Base-by-base conservation (phyloP, 1,140 invertebrate species). In the Drosophila elegans region DNA sequence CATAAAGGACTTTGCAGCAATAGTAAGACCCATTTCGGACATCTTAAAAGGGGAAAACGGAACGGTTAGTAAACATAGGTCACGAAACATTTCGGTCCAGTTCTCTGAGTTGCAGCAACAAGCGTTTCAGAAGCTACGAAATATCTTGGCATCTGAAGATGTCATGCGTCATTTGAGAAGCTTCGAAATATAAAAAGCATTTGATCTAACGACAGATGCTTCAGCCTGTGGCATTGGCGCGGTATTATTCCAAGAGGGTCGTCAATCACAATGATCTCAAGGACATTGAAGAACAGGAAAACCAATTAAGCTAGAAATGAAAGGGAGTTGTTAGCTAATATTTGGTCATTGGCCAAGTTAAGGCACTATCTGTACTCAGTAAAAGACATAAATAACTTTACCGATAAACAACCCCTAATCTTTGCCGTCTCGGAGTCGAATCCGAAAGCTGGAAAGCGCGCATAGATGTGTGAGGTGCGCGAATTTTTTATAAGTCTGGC, bases 361-460 rank as follows among this genome's bases (percentile, higher is more conserved):
- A 27, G 48, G 3, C 48, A 32, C n/a, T 49, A 13, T 4, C 7
- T 49, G 13, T 49, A 49, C 11, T n/a, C 48, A 1, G 46, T 29
- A 3, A 13, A 34, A 52, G 13, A 53, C n/a, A 25, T 53, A 25
- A 53, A 53, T 12, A 39, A 38, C 34, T 53, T 36, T 39, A 27
- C 52, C 5, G 34, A 21, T 21, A 0, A 21, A 21, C 16, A 21
- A 54, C 7, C 34, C 39, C 11, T 52, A 11, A 81, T 61, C 32
- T 94, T 93, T 91, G 63, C 94, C 3, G 44, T 74, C 29, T 84
- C 71, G 25, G 76, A 93, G 2, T 94, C 93, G 78, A 92, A 94
- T 55, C 91, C 93, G 9, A 92, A 81, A 10, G 90, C 92, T 95
- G 94, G 94, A 57, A 48, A 16, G 25, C 25, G 21, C 46, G 66